Percentiles rank a stretch among this genome's conserved stretches.
phyloP scores from a whole-genome alignment of 2,888 invertebrate genomes.

The Lydus trimaculatus region DNA sequence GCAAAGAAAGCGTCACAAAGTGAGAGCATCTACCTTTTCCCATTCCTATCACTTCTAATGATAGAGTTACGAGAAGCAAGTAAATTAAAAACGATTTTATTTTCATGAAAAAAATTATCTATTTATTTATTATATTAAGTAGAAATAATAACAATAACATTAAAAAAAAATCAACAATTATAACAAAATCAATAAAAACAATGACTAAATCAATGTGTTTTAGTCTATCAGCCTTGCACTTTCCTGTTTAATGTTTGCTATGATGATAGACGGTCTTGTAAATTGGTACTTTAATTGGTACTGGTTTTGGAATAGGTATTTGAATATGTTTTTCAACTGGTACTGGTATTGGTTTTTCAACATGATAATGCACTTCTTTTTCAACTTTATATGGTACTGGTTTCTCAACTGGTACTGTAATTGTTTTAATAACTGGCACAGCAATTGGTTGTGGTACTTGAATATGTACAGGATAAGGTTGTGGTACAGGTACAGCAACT shows the following conservation, averaged over 20 bases:
- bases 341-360: slow-evolving; percentile 73
- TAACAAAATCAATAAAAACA: slow-evolving; percentile 22
- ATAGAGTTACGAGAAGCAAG: not conserved
- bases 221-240: slow-evolving; percentile 48
- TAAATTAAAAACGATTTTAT: slow-evolving; percentile 15
- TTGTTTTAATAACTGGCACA: slow-evolving; percentile 72
- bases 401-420: slow-evolving; percentile 74
- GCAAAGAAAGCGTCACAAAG: slow-evolving; percentile 15
- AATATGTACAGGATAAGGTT: slow-evolving; percentile 73
- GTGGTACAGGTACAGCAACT: slow-evolving; percentile 71
- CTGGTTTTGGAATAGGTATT: slow-evolving; percentile 73
- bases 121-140: not conserved
- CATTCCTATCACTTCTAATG: not conserved
- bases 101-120: not conserved
- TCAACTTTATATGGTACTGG: slow-evolving; percentile 77
- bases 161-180: slow-evolving; percentile 28
- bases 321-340: slow-evolving; percentile 73
- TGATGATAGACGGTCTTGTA: slow-evolving; percentile 77
- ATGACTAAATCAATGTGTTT: slow-evolving; percentile 26
- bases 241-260: slow-evolving; percentile 63
- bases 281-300: slow-evolving; percentile 75
- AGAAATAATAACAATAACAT: slow-evolving; percentile 7
- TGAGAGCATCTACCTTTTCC: slow-evolving; percentile 16
- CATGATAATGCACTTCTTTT: slow-evolving; percentile 70
- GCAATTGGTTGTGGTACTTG: slow-evolving; percentile 74